These are phyloP conservation scores for Pterocles orientalis DNA, from an alignment of 2,113 vertebrate species.

Conservation along the genomic window DNA sequence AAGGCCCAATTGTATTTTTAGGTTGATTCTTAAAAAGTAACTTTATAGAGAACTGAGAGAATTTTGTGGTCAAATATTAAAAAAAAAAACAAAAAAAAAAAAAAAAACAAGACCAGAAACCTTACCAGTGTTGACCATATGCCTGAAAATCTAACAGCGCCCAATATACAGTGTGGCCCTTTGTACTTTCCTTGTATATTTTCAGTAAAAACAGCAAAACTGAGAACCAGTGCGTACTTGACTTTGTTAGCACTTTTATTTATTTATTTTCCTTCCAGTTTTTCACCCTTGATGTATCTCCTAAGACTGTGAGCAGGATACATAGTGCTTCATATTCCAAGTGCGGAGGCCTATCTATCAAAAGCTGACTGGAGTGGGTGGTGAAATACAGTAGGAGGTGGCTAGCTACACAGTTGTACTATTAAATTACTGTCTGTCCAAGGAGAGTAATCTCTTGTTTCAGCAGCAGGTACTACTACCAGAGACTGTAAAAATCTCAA, in stretches of 20 bases:
- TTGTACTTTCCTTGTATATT: not conserved
- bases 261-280: constrained; percentile 27
- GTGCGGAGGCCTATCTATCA: constrained; percentile 52
- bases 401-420: constrained; percentile 64
- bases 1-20: not conserved
- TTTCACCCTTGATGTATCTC: constrained; percentile 42
- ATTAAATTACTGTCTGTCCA: constrained; percentile 76
- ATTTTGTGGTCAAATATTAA: not conserved
- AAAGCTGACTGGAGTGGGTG: constrained; percentile 48
- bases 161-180: not conserved
- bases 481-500: constrained; percentile 73
- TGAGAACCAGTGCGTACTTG: not conserved
- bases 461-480: constrained; percentile 71
- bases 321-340: constrained; percentile 15
- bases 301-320: constrained; percentile 32
- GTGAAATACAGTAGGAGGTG: constrained; percentile 63
- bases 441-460: constrained; percentile 76
- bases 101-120: not conserved
- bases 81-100: not conserved
- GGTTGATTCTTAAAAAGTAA: not conserved
- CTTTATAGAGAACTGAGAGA: not conserved
- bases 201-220: not conserved
- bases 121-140: not conserved
- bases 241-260: not conserved
- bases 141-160: not conserved